Evolutionary conservation across 2,797 vertebrate genomes (phyloP), one percentile per base, ranked within the genome.

Genomic region (Gymnocypris eckloni): DNA sequence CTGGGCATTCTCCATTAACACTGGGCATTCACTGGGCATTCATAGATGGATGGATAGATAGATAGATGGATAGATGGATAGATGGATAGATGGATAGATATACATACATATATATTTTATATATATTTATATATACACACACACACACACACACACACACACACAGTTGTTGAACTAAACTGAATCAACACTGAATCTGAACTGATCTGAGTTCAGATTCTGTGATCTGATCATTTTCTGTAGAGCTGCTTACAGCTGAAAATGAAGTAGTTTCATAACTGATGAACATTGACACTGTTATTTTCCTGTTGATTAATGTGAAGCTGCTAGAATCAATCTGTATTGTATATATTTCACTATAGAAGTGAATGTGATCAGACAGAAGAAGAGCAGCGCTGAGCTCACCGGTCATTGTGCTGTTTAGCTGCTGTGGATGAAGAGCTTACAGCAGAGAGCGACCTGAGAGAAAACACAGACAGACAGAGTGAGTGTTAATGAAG

Each of bases 341-440:
- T 64, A 64, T 4, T 13, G 11, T 13, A 28, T 28, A 13, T 5
- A 64, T 15, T 4, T 25, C 61, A 10, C 1, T 56, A n/a, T n/a
- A n/a, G n/a, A n/a, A n/a, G n/a, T n/a, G n/a, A n/a, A n/a, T n/a
- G 20, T 56, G 7, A 56, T 9, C 0, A 8, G 52, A 54, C 52
- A 2, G 52, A 7, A 20, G 15, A 18, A 52, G 16, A 2, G 16
- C 0, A 15, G 7, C 6, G 8, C 56, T 9, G 54, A 25, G 25
- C 15, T 67, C 83, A 86, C 85, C 79, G 70, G 79, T 94, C 90
- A 91, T 92, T 78, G 88, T 88, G 90, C 48, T 93, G 33, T 92
- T 93, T 93, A 20, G 92, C 92, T 52, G 96, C 92, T 3, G 95
- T 92, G n/a, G 93, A 87, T 4, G 96, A 91, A 75, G 90, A 92